A percentile compares a stretch with the other conserved stretches of the same genome.
These are phyloP conservation scores for Chlorodrepanis virens DNA, from an alignment of 2,113 vertebrate genomes.

Conservation along the genomic window DNA sequence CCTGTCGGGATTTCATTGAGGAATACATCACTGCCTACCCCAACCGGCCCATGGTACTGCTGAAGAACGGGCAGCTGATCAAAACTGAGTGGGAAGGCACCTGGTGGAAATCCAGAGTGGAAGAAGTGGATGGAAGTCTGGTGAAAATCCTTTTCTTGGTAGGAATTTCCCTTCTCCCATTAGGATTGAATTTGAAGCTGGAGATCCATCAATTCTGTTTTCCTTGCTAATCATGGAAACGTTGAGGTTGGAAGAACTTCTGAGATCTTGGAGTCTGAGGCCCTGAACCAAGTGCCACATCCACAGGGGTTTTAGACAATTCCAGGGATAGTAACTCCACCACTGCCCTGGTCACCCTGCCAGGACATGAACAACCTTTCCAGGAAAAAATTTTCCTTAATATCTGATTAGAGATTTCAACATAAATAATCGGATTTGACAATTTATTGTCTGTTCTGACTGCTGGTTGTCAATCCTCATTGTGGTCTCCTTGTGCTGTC, in stretches of 20 bases:
- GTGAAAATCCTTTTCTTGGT: conserved; percentile 99
- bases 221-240: neutral
- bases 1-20: conserved; percentile 94
- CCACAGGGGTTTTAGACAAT: neutral
- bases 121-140: conserved; percentile 95
- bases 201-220: rapidly evolving
- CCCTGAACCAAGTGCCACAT: neutral
- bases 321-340: neutral
- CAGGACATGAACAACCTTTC: neutral
- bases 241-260: neutral
- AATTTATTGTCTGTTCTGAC: neutral
- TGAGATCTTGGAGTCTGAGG: neutral
- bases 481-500: neutral
- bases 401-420: rapidly evolving
- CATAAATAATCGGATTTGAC: neutral
- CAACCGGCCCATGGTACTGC: conserved; percentile 95
- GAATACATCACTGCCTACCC: conserved; percentile 97
- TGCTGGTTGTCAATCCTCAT: rapidly evolving
- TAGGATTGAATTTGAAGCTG: neutral
- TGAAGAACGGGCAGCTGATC: conserved; percentile 93
- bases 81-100: conserved; percentile 99
- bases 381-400: too few relatives aligned
- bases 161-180: neutral
- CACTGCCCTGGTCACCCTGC: neutral
- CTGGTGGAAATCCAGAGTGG: conserved; percentile 97